These are phyloP conservation scores for Drosophila sordidula DNA, from an alignment of 2,888 invertebrate genomes.

Conservation along the genomic window DNA sequence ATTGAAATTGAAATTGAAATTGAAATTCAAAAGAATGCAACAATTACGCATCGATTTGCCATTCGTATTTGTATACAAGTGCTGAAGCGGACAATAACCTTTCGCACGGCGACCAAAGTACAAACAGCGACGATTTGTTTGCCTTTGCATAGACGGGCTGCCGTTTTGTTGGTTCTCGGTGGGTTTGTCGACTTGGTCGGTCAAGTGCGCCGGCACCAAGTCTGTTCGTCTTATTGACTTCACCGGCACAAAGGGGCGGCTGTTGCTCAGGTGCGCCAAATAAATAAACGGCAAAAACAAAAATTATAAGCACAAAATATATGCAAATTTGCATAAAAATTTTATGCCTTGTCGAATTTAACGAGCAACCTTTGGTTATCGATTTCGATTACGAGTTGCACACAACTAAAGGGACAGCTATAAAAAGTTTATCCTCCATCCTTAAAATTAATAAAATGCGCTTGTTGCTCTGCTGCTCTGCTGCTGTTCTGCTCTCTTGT, in stretches of 20 bases:
- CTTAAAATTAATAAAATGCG: slow-evolving; percentile 55
- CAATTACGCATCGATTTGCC: slow-evolving; percentile 43
- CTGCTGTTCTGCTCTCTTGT: neutral
- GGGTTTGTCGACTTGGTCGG: slow-evolving; percentile 28
- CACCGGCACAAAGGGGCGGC: slow-evolving; percentile 20
- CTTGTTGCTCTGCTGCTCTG: neutral
- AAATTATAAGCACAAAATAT: slow-evolving; percentile 56
- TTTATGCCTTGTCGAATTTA: slow-evolving; percentile 68
- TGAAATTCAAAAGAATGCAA: neutral
- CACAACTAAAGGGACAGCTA: slow-evolving; percentile 24
- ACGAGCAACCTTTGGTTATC: slow-evolving; percentile 63
- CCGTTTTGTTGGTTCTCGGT: slow-evolving; percentile 5
- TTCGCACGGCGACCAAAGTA: slow-evolving; percentile 19
- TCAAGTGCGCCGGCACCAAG: slow-evolving; percentile 32
- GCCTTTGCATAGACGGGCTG: slow-evolving; percentile 45
- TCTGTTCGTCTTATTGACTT: slow-evolving; percentile 38
- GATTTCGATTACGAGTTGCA: slow-evolving; percentile 48
- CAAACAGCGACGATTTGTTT: slow-evolving; percentile 44
- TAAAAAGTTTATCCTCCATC: slow-evolving; percentile 44
- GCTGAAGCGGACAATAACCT: slow-evolving; percentile 65
- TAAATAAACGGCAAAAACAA: slow-evolving; percentile 52
- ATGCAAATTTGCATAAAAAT: slow-evolving; percentile 68
- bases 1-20: slow-evolving; percentile 1
- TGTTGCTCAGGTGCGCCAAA: slow-evolving; percentile 49
- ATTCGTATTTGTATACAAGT: slow-evolving; percentile 21